Base-by-base conservation (phyloP, 2,797 vertebrate species). In the Sebastes jordani region DNA sequence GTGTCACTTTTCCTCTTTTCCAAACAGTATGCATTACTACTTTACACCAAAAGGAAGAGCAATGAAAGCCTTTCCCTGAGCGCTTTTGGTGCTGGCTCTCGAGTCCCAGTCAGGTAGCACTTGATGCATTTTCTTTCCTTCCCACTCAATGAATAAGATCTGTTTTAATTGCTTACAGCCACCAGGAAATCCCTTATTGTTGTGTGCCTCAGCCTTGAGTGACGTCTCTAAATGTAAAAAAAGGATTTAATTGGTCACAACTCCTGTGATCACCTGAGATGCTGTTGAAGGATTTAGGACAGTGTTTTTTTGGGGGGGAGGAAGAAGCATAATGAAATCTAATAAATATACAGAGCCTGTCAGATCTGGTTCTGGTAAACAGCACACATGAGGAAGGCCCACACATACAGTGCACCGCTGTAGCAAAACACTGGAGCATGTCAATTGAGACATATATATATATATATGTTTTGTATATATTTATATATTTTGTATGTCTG, bases 401-500 rank as follows among this genome's bases (percentile, higher is more conserved):
- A 59, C 56, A 59, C 16, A 71, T 23, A 63, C 23, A 32, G 55
- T 22, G 54, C 67, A 68, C 76, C 25, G 22, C 49, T 74, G 83
- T 91, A 86, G 89, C 82, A 75, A 88, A 86, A 87, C 90, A 91
- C 87, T 88, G 89, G 83, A 85, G 68, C 68, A 61, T 74, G 65
- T 76, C 70, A 18, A 74, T 64, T 54, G 55, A 85, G 72, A 76
- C 49, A n/a, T 56, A 69, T 61, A 58, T n/a, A 20, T n/a, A 20
- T 83, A 71, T 61, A 58, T n/a, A 20, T 83, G 80, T 89, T 88
- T 93, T 92, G 83, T 91, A 85, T 84, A 86, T 92, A 89, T 93
- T 87, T 89, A 81, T 88, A 84, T 87, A 84, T 90, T 90, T 88
- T 90, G 25, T 89, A 78, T 3, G 42, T 89, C 71, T 82, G 63